Conservation (phyloP, 2,797 vertebrate species). For the Mus caroli region DNA sequence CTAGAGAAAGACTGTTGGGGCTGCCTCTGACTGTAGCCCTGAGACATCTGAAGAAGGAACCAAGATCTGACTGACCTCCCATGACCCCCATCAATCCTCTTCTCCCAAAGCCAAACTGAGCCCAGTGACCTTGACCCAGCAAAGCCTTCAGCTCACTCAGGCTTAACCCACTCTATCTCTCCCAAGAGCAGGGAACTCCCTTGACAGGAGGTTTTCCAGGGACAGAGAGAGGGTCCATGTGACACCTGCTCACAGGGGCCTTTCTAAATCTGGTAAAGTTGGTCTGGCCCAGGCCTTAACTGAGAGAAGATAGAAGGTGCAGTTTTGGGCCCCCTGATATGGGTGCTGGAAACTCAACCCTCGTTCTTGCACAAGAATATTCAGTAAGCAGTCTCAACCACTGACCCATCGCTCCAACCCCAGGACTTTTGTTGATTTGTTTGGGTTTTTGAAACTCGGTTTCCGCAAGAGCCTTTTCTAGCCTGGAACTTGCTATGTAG, state of each 20-base stretch:
- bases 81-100: background rate
- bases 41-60: conserved; percentile 10
- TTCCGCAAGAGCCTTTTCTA: background rate
- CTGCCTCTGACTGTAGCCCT: conserved; percentile 36
- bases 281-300: background rate
- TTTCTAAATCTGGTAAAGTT: conserved; percentile 37
- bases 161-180: conserved; percentile 67
- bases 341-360: background rate
- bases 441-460: background rate
- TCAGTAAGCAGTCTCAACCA: background rate
- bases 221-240: background rate
- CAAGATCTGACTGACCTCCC: conserved; percentile 47
- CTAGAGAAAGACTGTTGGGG: background rate
- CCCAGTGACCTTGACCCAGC: conserved; percentile 68
- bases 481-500: background rate
- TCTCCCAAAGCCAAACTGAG: conserved; percentile 40
- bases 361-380: background rate
- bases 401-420: background rate
- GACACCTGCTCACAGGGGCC: background rate
- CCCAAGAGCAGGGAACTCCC: background rate
- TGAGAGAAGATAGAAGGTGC: background rate
- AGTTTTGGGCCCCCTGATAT: background rate
- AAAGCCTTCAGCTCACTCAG: conserved; percentile 69
- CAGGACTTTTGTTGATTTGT: background rate
- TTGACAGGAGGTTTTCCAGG: conserved; percentile 29